A percentile compares a stretch with the other conserved stretches of the same genome.
Conservation (phyloP, 2,797 vertebrate genomes). For the Pangasius mekongensis region DNA sequence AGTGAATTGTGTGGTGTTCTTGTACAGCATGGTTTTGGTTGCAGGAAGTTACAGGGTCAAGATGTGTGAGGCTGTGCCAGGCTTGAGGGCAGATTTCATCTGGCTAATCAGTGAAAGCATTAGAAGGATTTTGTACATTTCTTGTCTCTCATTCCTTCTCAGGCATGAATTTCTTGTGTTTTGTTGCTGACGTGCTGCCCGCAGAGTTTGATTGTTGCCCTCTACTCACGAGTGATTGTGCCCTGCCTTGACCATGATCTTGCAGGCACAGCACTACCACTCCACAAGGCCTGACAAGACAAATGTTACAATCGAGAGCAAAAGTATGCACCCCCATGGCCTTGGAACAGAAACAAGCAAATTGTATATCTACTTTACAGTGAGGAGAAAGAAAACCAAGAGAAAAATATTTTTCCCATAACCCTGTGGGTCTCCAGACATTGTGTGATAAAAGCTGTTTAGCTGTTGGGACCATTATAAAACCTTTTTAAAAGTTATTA, state of each 20-base stretch:
- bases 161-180: not conserved
- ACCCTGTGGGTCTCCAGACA: not conserved
- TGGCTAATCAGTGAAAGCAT: not conserved
- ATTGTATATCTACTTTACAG: not conserved
- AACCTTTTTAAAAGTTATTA: not conserved
- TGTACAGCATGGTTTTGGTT: not conserved
- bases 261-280: not conserved
- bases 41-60: not conserved
- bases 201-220: slow-evolving; percentile 14
- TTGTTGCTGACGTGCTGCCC: not conserved
- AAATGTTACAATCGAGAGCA: not conserved
- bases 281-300: not conserved
- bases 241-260: not conserved
- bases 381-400: not conserved
- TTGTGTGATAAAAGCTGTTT: not conserved
- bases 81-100: not conserved
- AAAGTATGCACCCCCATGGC: not conserved
- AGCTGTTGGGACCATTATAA: not conserved
- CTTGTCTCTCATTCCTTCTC: not conserved
- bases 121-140: not conserved
- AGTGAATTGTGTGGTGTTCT: not conserved
- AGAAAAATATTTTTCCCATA: not conserved
- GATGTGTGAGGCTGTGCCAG: not conserved
- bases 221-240: slow-evolving; percentile 9
- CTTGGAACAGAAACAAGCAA: not conserved